Conservation (phyloP, 2,888 invertebrate genomes). For the Ramazzottius varieornatus region DNA sequence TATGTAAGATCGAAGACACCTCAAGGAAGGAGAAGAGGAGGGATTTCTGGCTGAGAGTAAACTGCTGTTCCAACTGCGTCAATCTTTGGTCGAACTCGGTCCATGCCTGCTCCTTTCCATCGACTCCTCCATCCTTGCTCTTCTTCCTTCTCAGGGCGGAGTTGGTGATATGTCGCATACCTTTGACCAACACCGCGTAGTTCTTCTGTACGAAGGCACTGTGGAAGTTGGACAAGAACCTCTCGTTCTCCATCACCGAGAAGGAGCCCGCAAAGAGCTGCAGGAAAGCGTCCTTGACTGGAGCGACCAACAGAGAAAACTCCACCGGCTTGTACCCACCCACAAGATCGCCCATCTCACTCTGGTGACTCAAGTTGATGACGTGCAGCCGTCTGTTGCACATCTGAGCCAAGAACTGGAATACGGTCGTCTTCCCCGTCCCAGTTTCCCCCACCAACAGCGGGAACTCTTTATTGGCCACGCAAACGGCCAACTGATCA, state of each 20-base stretch:
- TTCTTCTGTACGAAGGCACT: constrained; percentile 11
- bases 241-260: constrained; percentile 48
- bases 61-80: constrained; percentile 40
- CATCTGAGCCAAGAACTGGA: constrained; percentile 63
- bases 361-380: constrained; percentile 96
- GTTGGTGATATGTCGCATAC: not conserved
- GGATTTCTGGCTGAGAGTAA: constrained; percentile 37
- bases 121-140: not conserved
- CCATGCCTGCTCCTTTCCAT: constrained; percentile 29
- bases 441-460: constrained; percentile 91
- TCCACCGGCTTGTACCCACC: constrained; percentile 92
- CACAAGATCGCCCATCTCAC: constrained; percentile 77
- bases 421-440: constrained; percentile 81
- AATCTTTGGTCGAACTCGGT: constrained; percentile 37
- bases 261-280: constrained; percentile 43
- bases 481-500: constrained; percentile 61
- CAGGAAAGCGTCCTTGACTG: constrained; percentile 57
- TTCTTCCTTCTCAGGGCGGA: not conserved
- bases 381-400: constrained; percentile 50
- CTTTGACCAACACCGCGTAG: constrained; percentile 8
- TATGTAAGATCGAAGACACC: no score
- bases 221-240: constrained; percentile 35
- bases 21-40: constrained; percentile 71
- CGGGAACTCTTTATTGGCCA: constrained; percentile 58
- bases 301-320: constrained; percentile 49